phyloP scores from a whole-genome alignment of 2,888 invertebrate species.

The Drosophila multiciliata region DNA sequence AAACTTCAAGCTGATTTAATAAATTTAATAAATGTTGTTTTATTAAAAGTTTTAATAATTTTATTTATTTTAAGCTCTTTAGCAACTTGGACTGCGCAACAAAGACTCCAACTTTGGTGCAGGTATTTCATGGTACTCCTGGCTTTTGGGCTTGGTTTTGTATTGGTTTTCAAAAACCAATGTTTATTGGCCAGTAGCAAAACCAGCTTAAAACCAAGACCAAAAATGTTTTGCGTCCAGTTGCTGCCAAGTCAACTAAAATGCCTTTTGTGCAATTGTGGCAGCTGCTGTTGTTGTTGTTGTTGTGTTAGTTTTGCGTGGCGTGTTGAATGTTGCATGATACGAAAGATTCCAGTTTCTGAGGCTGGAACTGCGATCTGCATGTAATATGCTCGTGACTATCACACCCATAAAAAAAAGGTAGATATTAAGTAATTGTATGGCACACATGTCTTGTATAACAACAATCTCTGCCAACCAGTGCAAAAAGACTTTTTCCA shows the following conservation, averaged over 20 bases:
- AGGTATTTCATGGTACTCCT: slow-evolving; percentile 18
- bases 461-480: slow-evolving; percentile 18
- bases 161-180: slow-evolving; percentile 31
- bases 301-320: slow-evolving; percentile 33
- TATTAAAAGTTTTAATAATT: not conserved
- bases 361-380: slow-evolving; percentile 33
- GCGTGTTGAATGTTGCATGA: slow-evolving; percentile 52
- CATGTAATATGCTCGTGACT: slow-evolving; percentile 55
- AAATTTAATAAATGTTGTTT: not conserved
- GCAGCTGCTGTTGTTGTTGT: slow-evolving; percentile 11
- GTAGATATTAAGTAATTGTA: slow-evolving; percentile 47
- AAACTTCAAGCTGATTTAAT: too few species aligned
- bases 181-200: slow-evolving; percentile 32
- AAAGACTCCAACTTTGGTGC: not conserved
- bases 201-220: slow-evolving; percentile 40
- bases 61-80: too few species aligned
- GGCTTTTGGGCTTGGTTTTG: not conserved
- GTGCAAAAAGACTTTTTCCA: slow-evolving; percentile 2
- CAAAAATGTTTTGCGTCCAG: slow-evolving; percentile 46
- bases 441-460: slow-evolving; percentile 35
- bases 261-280: slow-evolving; percentile 28
- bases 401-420: slow-evolving; percentile 50
- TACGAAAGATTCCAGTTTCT: slow-evolving; percentile 41
- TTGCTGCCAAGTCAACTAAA: slow-evolving; percentile 29
- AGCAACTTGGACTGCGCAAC: not conserved